Evolutionary conservation across 2,888 invertebrate genomes (phyloP).

Genomic region (Monopis laevigella): DNA sequence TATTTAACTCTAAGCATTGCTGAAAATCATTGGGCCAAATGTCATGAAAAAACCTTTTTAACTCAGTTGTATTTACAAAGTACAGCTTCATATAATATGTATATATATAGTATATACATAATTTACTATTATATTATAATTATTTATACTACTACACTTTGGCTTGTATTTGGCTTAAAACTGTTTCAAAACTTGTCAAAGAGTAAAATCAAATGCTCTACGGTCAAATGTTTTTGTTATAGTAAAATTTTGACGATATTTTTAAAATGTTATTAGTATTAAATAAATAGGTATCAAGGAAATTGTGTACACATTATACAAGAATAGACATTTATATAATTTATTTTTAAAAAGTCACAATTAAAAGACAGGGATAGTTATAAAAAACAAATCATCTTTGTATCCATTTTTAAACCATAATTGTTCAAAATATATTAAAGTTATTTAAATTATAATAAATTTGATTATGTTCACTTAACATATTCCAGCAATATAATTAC

Average conservation of each 20-base stretch:
- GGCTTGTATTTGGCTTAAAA: constrained; percentile 56
- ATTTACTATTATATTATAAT: no score
- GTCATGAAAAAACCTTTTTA: no score
- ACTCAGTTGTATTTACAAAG: no score
- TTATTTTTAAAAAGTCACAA: constrained; percentile 4
- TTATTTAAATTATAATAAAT: no score
- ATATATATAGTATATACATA: no score
- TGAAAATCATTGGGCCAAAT: no score
- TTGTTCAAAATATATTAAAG: no score
- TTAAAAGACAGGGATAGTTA: background rate
- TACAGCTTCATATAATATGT: no score
- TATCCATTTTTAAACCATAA: no score
- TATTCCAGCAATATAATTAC: no score
- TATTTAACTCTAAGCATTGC: background rate
- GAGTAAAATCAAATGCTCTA: constrained; percentile 31
- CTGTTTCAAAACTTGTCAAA: no score
- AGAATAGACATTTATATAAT: constrained; percentile 32
- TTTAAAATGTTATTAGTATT: background rate
- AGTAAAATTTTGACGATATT: constrained; percentile 11
- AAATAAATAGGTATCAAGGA: constrained; percentile 3
- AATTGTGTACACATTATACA: constrained; percentile 35
- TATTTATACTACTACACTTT: constrained; percentile 46
- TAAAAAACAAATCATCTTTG: background rate
- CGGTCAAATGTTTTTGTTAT: constrained; percentile 24
- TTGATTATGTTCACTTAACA: no score